A percentile compares a stretch with the other conserved stretches of the same genome.
phyloP scores from a whole-genome alignment of 2,113 vertebrate species.

The Columbina picui region DNA sequence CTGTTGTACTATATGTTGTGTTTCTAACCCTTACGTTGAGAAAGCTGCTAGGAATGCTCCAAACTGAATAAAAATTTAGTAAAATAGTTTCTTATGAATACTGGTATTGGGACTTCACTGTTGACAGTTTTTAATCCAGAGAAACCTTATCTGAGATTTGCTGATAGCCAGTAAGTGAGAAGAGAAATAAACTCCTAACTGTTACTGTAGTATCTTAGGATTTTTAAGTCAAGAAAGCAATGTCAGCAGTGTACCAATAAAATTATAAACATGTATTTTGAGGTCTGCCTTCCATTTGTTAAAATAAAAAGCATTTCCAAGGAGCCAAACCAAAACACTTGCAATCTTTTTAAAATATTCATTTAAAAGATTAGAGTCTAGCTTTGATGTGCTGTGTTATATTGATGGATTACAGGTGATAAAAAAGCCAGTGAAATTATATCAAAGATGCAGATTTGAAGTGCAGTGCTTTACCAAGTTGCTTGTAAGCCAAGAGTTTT shows the following conservation, averaged over 20 bases:
- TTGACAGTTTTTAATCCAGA: background rate
- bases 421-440: constrained; percentile 16
- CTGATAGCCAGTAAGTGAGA: background rate
- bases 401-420: constrained; percentile 8
- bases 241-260: background rate
- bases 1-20: background rate
- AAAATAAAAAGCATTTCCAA: constrained; percentile 21
- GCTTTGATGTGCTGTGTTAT: constrained; percentile 27
- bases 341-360: constrained; percentile 31
- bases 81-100: background rate
- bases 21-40: background rate
- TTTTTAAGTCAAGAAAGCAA: background rate
- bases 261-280: background rate
- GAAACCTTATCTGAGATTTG: background rate
- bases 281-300: background rate
- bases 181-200: background rate
- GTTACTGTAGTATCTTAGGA: background rate
- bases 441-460: background rate
- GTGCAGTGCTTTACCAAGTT: background rate
- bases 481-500: background rate
- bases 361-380: constrained; percentile 40
- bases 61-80: background rate
- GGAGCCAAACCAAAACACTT: background rate
- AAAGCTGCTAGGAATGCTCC: background rate
- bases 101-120: background rate